phyloP scores from a whole-genome alignment of 1,140 invertebrate genomes.

The Drosophila pseudoobscura region DNA sequence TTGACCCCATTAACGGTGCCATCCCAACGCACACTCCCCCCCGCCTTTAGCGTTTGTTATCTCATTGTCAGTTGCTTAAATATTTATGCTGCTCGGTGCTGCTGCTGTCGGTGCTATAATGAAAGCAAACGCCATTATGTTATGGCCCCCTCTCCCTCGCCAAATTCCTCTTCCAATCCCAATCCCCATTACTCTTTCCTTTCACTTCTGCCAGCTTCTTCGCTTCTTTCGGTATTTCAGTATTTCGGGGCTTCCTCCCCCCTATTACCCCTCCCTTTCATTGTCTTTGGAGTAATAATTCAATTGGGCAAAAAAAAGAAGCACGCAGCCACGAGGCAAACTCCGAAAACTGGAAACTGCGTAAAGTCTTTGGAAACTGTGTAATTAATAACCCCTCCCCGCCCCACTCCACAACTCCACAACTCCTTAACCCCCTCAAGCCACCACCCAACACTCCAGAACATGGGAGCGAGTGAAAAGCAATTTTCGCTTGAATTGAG shows the following conservation, averaged over 20 bases:
- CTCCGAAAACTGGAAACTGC: conserved; percentile 36
- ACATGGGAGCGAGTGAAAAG: conserved; percentile 60
- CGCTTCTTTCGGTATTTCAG: conserved; percentile 4
- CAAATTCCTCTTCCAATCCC: neutral
- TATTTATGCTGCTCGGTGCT: conserved; percentile 62
- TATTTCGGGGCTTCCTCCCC: conserved; percentile 3
- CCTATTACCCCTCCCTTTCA: conserved; percentile 13
- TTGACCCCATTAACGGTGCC: conserved; percentile 49
- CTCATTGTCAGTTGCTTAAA: conserved; percentile 79
- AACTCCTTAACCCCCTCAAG: too few species aligned
- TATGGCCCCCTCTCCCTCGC: conserved; percentile 7
- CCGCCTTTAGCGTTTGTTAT: conserved; percentile 59
- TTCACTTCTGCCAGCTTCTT: conserved; percentile 22
- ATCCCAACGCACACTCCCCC: neutral
- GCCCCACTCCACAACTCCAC: too few species aligned
- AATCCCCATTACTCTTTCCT: neutral
- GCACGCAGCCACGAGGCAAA: conserved; percentile 43
- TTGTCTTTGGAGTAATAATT: conserved; percentile 72
- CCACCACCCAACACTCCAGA: conserved; percentile 9
- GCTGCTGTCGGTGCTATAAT: conserved; percentile 59
- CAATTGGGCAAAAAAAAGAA: conserved; percentile 64
- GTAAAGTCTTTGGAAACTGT: conserved; percentile 1
- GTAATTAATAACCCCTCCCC: too few species aligned
- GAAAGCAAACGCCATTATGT: conserved; percentile 77
- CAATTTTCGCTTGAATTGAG: conserved; percentile 71